Base-by-base conservation (phyloP, 2,113 vertebrate genomes). In the Oreochromis aureus region DNA sequence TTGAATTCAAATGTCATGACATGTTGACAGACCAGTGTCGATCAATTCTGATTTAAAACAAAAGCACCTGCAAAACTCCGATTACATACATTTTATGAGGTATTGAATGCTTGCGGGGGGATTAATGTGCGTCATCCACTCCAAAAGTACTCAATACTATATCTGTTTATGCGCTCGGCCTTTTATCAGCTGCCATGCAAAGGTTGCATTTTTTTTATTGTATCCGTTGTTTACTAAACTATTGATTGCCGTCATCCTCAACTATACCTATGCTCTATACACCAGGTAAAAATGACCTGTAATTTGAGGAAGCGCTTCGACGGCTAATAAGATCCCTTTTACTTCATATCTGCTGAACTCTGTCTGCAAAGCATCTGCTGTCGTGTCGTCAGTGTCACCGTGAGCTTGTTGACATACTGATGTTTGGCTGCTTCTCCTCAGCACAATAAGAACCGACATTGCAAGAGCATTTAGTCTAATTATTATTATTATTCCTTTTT, bases 281-380 rank as follows among this genome's bases (percentile, higher is more conserved):
- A 51, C 19, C 63, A 69, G 4, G 11, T 19, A 66, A 66, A 13
- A n/a, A n/a, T 39, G 4, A 24, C 24, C 44, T 51, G 71, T 2
- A 32, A 7, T 78, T 2, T 32, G 71, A 76, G 24, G 24, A 76
- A 3, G 44, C 18, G 3, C 71, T 22, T 48, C 46, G 44, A 73
- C 15, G 15, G 41, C 0, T 18, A 0, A 6, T 51, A 30, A 19
- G 71, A 51, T 27, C 44, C 44, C 27, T 18, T 46, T 76, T 0
- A 3, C 27, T 7, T 78, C 1, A 51, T 51, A 51, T 32, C 16
- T 78, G 44, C 71, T 32, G 46, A 51, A 78, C 71, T 18, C 6
- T 11, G 41, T 27, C 8, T 2, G 2, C 16, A 4, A 78, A 78
- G 10, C 71, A 51, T 51, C 46, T 51, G 10, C 16, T 78, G 46